Percentiles rank a stretch among this genome's conserved stretches.
phyloP scores from a whole-genome alignment of 2,888 invertebrate species.

The Cheilosia variabilis region DNA sequence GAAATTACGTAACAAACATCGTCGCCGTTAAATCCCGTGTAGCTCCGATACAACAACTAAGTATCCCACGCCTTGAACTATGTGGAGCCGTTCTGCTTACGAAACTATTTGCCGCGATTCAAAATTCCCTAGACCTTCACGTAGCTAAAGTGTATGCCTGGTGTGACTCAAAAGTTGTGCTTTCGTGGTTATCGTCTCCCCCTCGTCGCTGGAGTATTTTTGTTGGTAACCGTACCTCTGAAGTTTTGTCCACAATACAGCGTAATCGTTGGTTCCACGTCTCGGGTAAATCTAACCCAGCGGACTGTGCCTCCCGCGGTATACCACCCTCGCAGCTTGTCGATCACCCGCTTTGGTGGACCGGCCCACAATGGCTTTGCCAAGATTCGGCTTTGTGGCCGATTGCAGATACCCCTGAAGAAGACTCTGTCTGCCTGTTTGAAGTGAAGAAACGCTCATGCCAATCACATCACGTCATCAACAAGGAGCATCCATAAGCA shows the following conservation, averaged over 20 bases:
- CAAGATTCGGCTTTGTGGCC: not conserved
- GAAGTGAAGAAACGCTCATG: not conserved
- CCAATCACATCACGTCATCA: not conserved
- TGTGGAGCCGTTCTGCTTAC: too few relatives aligned
- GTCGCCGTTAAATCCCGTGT: too few relatives aligned
- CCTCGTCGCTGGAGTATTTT: not conserved
- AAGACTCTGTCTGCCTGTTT: not conserved
- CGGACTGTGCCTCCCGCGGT: not conserved
- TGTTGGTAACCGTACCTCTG: not conserved
- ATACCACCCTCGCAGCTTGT: not conserved
- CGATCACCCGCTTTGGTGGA: not conserved
- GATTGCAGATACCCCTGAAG: not conserved
- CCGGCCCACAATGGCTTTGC: not conserved
- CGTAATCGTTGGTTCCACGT: not conserved
- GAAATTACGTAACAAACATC: too few relatives aligned
- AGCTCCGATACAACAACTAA: too few relatives aligned
- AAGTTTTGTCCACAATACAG: not conserved
- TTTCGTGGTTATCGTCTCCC: too few relatives aligned
- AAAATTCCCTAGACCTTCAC: too few relatives aligned
- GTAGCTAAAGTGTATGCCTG: too few relatives aligned
- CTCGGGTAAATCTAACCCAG: not conserved
- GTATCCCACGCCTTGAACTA: too few relatives aligned
- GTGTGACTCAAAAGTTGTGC: too few relatives aligned
- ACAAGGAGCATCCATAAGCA: not conserved
- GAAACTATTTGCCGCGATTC: too few relatives aligned